Evolutionary conservation across 2,113 vertebrate genomes (phyloP).

Genomic region (Lonchura striata): DNA sequence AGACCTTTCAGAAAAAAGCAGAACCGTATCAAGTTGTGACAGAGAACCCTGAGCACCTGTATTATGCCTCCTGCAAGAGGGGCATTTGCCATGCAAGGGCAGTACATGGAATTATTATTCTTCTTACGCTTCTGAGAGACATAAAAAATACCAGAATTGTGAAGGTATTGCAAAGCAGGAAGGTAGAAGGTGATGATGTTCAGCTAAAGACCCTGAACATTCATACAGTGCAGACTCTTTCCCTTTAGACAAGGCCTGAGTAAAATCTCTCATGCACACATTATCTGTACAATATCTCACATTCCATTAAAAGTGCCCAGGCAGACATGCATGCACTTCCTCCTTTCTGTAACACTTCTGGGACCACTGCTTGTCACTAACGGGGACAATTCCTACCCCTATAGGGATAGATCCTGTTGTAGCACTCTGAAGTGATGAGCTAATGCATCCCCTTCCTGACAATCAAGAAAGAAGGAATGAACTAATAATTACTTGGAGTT

Average conservation of each 20-base stretch:
- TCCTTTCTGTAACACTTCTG: neutral
- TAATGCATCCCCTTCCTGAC: neutral
- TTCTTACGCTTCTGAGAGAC: neutral
- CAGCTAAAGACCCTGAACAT: neutral
- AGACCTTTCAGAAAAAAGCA: neutral
- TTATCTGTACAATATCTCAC: neutral
- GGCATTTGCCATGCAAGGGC: neutral
- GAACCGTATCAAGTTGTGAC: neutral
- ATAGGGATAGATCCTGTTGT: neutral
- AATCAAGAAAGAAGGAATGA: neutral
- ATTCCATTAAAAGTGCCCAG: neutral
- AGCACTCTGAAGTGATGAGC: neutral
- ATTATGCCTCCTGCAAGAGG: neutral
- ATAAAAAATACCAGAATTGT: neutral
- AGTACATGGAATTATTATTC: neutral
- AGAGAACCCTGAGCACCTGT: neutral
- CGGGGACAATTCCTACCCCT: neutral
- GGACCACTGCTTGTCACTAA: neutral
- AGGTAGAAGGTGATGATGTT: neutral
- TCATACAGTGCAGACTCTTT: neutral
- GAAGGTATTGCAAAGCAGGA: neutral
- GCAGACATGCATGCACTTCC: neutral
- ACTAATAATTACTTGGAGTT: neutral
- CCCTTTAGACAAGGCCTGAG: neutral
- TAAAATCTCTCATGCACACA: rapidly evolving